Conservation (phyloP, 2,113 vertebrate genomes). For the Pituophis catenifer region DNA sequence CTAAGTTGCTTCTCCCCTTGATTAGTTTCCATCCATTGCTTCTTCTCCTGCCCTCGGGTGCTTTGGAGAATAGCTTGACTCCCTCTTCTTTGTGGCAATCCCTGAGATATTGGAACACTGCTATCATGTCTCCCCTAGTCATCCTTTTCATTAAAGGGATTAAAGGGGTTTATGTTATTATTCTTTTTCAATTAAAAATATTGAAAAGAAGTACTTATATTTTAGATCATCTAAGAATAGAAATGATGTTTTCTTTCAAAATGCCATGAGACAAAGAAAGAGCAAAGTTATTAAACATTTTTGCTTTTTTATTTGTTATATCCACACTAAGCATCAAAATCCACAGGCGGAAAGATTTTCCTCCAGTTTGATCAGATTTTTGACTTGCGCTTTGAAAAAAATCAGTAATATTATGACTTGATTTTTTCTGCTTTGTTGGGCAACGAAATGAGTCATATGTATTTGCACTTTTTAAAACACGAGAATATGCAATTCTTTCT, state of each 20-base stretch:
- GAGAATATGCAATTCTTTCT: neutral
- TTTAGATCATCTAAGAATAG: neutral
- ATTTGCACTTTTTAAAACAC: constrained; percentile 2
- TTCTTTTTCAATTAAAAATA: neutral
- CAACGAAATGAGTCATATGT: neutral
- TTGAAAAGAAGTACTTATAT: neutral
- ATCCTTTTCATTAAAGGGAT: too few species aligned
- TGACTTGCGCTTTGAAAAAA: neutral
- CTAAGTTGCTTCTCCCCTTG: too few species aligned
- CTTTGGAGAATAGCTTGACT: too few species aligned
- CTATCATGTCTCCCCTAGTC: too few species aligned
- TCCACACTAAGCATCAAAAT: neutral
- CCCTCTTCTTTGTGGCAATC: too few species aligned
- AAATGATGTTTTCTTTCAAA: neutral
- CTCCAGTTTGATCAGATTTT: neutral
- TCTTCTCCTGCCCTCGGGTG: too few species aligned
- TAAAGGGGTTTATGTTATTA: too few species aligned
- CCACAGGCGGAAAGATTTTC: too few species aligned
- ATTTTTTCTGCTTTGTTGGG: neutral
- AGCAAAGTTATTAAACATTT: neutral
- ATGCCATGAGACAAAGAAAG: neutral
- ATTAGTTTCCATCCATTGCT: too few species aligned
- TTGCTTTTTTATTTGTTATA: neutral
- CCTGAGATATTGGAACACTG: too few species aligned
- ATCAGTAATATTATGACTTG: constrained; percentile 20